These are phyloP conservation scores for Tapera naevia DNA, from an alignment of 2,797 vertebrate genomes.

Conservation along the genomic window DNA sequence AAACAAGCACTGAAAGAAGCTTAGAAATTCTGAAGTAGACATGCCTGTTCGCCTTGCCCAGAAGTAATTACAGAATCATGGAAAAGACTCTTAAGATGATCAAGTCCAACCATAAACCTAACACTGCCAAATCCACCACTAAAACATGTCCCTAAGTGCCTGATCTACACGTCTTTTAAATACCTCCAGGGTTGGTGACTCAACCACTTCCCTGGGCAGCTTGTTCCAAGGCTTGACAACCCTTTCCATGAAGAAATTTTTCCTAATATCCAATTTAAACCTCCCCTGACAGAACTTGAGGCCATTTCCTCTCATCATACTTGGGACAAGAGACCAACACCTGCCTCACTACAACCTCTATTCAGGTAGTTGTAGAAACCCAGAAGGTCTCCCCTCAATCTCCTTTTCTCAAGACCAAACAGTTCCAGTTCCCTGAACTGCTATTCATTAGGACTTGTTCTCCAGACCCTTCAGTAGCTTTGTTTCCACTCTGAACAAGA, in stretches of 20 bases:
- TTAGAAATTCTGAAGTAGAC: background rate
- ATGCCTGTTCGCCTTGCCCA: rapidly evolving
- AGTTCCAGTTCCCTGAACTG: rapidly evolving
- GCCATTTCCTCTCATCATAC: background rate
- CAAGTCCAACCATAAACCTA: background rate
- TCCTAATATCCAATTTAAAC: background rate
- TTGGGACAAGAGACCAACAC: background rate
- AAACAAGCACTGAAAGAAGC: background rate
- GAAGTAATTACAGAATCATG: background rate
- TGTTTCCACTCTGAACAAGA: rapidly evolving
- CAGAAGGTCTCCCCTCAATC: background rate
- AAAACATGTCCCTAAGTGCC: background rate
- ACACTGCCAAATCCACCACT: background rate
- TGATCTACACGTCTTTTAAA: background rate
- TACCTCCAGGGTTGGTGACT: background rate
- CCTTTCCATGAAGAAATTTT: background rate
- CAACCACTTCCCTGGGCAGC: background rate
- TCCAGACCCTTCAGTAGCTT: background rate
- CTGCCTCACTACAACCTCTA: rapidly evolving
- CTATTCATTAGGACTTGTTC: background rate
- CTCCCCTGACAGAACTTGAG: background rate
- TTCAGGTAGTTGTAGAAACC: background rate
- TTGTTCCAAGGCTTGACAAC: background rate
- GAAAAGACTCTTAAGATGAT: background rate
- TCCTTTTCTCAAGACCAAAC: background rate